A percentile compares a stretch with the other conserved stretches of the same genome.
Conservation (phyloP, 2,113 vertebrate species). For the Lepidothrix coronata region DNA sequence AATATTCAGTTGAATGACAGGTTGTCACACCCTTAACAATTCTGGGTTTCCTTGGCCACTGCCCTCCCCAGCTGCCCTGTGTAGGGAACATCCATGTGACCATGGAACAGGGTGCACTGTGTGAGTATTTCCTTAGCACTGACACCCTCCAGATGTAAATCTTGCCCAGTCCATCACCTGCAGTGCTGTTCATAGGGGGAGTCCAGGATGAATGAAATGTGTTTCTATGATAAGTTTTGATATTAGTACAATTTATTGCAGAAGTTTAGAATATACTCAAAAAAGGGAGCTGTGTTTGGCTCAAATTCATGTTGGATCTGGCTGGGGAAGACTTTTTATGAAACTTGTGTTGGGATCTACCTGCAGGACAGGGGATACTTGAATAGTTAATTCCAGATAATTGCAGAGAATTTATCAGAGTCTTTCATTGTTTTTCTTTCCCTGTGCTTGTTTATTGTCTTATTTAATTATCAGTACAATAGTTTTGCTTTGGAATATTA, state of each 20-base stretch:
- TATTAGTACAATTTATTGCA: neutral
- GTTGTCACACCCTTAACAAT: neutral
- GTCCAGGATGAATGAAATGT: neutral
- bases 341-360: neutral
- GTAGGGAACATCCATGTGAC: neutral
- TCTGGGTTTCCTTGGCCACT: neutral
- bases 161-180: neutral
- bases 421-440: neutral
- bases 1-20: neutral
- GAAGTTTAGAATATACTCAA: neutral
- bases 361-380: neutral
- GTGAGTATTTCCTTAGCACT: neutral
- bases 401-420: neutral
- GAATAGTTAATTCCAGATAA: neutral
- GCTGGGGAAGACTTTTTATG: neutral
- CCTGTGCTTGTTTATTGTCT: neutral
- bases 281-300: neutral
- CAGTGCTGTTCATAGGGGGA: neutral
- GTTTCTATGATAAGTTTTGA: neutral
- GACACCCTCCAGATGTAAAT: neutral
- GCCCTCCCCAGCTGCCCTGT: neutral
- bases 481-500: neutral
- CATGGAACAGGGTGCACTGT: neutral
- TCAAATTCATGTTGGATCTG: neutral
- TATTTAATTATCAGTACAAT: neutral